These are phyloP conservation scores for Elephantulus edwardii DNA, from an alignment of 2,113 vertebrate genomes.

Conservation along the genomic window DNA sequence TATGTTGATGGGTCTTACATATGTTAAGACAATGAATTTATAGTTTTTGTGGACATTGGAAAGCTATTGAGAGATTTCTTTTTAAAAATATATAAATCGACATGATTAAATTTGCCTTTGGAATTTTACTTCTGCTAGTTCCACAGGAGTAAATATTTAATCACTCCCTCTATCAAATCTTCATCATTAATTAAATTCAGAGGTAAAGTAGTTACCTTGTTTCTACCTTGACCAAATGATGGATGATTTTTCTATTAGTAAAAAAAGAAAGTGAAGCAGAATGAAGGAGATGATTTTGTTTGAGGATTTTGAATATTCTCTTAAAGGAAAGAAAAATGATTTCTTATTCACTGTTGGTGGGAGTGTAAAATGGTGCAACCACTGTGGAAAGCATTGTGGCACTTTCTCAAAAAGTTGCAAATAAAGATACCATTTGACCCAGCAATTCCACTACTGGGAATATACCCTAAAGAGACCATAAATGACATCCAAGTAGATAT, in stretches of 20 bases:
- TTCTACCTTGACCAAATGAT: slow-evolving; percentile 26
- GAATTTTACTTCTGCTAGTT: not conserved
- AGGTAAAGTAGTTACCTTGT: not conserved
- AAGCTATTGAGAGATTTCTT: not conserved
- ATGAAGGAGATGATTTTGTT: not conserved
- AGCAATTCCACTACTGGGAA: too few relatives aligned
- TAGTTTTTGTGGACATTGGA: not conserved
- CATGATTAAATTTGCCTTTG: slow-evolving; percentile 3
- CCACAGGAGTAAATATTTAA: not conserved
- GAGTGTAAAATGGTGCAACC: too few relatives aligned
- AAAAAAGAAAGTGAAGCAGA: not conserved
- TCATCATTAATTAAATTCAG: slow-evolving; percentile 13
- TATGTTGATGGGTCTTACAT: not conserved
- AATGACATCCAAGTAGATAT: too few relatives aligned
- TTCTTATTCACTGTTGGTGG: not conserved
- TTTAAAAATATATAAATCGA: not conserved
- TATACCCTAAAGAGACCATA: too few relatives aligned
- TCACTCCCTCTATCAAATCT: not conserved
- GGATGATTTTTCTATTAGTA: not conserved
- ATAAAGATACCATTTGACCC: too few relatives aligned
- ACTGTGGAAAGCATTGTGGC: too few relatives aligned
- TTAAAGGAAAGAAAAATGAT: not conserved
- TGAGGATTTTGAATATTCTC: not conserved
- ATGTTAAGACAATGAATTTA: not conserved
- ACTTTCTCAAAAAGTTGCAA: too few relatives aligned